These are phyloP conservation scores for Thunnus albacares DNA, from an alignment of 2,797 vertebrate species.

Conservation along the genomic window DNA sequence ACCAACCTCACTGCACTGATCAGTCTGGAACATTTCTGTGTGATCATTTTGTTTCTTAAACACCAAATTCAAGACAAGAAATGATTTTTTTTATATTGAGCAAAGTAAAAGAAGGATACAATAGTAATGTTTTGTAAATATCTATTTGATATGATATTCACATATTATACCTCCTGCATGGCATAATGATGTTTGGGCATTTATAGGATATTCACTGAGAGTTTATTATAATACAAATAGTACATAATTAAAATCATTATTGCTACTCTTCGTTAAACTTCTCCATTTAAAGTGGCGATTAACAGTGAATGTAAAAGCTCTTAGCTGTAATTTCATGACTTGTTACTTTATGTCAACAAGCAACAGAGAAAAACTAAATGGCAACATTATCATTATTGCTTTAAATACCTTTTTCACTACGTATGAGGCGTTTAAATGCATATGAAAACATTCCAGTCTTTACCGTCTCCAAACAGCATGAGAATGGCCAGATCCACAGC, in stretches of 20 bases:
- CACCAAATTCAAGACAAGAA: neutral
- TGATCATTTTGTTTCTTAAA: neutral
- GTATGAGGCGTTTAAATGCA: neutral
- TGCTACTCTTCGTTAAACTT: neutral
- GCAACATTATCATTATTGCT: neutral
- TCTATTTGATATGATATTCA: neutral
- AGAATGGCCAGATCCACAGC: constrained; percentile 96
- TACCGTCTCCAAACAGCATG: constrained; percentile 96
- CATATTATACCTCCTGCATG: neutral
- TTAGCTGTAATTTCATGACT: neutral
- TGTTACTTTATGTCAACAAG: neutral
- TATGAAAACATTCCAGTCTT: constrained; percentile 16
- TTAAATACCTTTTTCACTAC: neutral
- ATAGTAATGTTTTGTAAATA: neutral
- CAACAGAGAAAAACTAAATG: neutral
- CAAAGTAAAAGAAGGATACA: neutral
- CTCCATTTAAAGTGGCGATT: neutral
- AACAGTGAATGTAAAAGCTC: neutral
- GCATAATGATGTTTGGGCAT: neutral
- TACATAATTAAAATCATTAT: neutral
- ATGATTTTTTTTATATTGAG: neutral
- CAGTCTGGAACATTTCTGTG: constrained; percentile 1
- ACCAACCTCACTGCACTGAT: neutral
- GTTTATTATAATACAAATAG: neutral
- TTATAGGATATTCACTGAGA: neutral